Percentiles rank a stretch among this genome's conserved stretches.
phyloP scores from a whole-genome alignment of 2,797 vertebrate species.

The Enteromius unitaeniatus region DNA sequence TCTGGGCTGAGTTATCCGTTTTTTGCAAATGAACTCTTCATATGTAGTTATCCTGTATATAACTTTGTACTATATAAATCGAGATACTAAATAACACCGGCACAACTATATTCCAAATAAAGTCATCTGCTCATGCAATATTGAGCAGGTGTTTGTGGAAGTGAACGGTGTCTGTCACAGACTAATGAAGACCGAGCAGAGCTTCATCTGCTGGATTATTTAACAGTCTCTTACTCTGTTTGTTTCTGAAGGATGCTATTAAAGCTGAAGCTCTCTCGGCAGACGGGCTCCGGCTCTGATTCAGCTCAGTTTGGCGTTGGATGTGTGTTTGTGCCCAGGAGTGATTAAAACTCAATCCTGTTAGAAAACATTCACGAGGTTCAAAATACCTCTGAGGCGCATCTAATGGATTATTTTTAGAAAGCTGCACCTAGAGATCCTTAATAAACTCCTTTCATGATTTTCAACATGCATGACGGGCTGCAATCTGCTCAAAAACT shows the following conservation, averaged over 20 bases:
- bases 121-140: neutral
- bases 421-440: neutral
- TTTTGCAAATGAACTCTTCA: no score
- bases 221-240: neutral
- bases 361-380: conserved; percentile 24
- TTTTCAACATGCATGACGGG: neutral
- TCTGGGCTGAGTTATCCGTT: no score
- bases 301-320: neutral
- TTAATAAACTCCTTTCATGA: neutral
- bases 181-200: neutral
- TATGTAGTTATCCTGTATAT: no score
- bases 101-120: neutral
- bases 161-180: neutral
- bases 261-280: neutral
- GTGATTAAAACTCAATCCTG: conserved; percentile 36
- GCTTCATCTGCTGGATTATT: neutral
- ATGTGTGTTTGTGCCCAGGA: neutral
- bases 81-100: neutral
- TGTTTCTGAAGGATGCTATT: neutral
- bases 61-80: no score
- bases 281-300: no score
- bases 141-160: neutral
- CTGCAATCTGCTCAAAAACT: neutral
- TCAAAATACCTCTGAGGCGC: neutral
- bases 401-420: conserved; percentile 9